Evolutionary conservation across 2,113 vertebrate species (phyloP).

Genomic region (Zonotrichia leucophrys): DNA sequence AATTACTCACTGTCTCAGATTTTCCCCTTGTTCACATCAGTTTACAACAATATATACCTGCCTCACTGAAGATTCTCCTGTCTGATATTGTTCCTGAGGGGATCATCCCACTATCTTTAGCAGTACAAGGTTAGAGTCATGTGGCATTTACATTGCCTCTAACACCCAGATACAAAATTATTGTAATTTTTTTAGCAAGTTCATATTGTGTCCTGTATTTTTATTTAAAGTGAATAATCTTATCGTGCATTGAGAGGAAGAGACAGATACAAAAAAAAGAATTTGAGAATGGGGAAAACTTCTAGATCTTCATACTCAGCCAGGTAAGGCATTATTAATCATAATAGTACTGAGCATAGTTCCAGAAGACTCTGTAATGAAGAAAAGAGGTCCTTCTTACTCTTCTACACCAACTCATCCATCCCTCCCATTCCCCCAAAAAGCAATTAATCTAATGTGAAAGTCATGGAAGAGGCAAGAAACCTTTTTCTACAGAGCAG

Average conservation of each 20-base stretch:
- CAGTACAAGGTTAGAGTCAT: neutral
- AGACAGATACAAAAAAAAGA: neutral
- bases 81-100: neutral
- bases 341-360: neutral
- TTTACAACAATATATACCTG: neutral
- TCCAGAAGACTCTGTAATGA: neutral
- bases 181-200: neutral
- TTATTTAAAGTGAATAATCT: neutral
- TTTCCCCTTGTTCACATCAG: neutral
- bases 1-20: neutral
- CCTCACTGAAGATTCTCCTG: neutral
- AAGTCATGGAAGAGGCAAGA: neutral
- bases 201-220: neutral
- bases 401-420: neutral
- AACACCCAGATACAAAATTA: neutral
- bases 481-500: neutral
- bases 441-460: neutral
- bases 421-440: accelerated
- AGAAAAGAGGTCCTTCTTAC: neutral
- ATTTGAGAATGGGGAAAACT: neutral
- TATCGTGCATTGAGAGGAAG: neutral
- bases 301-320: neutral
- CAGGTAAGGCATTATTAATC: neutral
- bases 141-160: neutral
- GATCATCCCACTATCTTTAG: neutral